A percentile compares a stretch with the other conserved stretches of the same genome.
These are phyloP conservation scores for Stomatorhinus walkeri DNA, from an alignment of 2,797 vertebrate species.

Conservation along the genomic window DNA sequence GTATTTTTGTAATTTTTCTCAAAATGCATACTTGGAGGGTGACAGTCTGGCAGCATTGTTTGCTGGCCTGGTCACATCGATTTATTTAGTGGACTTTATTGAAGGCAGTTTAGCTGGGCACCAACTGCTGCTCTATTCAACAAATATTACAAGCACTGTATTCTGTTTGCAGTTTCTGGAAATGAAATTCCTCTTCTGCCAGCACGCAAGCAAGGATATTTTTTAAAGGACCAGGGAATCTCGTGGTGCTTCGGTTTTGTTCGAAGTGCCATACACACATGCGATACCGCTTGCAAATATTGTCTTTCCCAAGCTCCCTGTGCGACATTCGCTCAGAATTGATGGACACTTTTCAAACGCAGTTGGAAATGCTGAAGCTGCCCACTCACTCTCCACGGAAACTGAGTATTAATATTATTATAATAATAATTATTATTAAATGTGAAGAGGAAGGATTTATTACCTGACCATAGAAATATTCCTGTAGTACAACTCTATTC, in stretches of 20 bases:
- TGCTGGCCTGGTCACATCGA: constrained; percentile 19
- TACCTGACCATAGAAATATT: neutral
- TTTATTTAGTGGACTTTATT: constrained; percentile 29
- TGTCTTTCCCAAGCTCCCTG: neutral
- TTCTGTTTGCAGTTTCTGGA: neutral
- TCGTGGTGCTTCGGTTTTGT: neutral
- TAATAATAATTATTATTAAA: neutral
- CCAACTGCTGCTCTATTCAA: neutral
- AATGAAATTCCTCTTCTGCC: neutral
- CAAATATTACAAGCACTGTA: constrained; percentile 10
- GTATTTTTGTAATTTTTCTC: neutral
- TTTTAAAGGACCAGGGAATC: neutral
- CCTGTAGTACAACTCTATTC: neutral
- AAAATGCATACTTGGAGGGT: neutral
- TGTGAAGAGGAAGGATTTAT: neutral
- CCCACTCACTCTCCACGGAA: neutral
- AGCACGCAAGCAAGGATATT: neutral
- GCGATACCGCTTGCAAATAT: neutral
- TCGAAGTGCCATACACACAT: neutral
- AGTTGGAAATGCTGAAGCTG: neutral
- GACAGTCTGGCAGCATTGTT: neutral
- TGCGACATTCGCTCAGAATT: neutral
- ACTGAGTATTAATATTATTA: neutral
- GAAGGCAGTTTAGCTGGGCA: constrained; percentile 18
- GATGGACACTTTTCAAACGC: neutral